phyloP scores from a whole-genome alignment of 2,888 invertebrate species.

The Erebia epiphron region DNA sequence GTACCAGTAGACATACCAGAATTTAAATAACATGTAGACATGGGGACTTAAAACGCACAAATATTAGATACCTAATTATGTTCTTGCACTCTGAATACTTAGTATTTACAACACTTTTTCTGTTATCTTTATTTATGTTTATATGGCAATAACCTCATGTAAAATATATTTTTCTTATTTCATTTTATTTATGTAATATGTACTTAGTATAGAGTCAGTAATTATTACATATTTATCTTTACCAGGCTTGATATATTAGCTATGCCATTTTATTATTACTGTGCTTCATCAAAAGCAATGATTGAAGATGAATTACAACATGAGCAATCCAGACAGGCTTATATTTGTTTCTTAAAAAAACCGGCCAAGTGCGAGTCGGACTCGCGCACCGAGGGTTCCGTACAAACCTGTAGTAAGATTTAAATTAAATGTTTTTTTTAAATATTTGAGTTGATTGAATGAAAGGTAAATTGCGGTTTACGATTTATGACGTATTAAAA shows the following conservation, averaged over 20 bases:
- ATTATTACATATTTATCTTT: background rate
- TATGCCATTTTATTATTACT: background rate
- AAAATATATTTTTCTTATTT: conserved; percentile 9
- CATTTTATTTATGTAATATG: background rate
- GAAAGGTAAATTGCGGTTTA: too few species aligned
- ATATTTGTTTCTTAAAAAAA: too few species aligned
- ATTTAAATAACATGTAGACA: background rate
- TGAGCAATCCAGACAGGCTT: too few species aligned
- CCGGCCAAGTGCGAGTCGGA: too few species aligned
- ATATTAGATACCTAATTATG: background rate
- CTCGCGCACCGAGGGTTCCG: too few species aligned
- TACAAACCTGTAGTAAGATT: too few species aligned
- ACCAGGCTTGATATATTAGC: background rate
- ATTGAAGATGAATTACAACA: too few species aligned
- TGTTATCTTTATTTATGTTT: conserved; percentile 34
- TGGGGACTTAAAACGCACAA: background rate
- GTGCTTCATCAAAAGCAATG: background rate
- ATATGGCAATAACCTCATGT: conserved; percentile 36
- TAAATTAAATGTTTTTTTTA: too few species aligned
- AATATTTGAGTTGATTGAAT: too few species aligned
- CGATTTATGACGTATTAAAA: too few species aligned
- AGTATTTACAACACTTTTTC: conserved; percentile 14
- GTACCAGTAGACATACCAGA: too few species aligned
- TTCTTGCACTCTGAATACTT: conserved; percentile 13
- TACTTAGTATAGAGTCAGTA: background rate